Base-by-base conservation (phyloP, 2,113 vertebrate genomes). In the Strix aluco region DNA sequence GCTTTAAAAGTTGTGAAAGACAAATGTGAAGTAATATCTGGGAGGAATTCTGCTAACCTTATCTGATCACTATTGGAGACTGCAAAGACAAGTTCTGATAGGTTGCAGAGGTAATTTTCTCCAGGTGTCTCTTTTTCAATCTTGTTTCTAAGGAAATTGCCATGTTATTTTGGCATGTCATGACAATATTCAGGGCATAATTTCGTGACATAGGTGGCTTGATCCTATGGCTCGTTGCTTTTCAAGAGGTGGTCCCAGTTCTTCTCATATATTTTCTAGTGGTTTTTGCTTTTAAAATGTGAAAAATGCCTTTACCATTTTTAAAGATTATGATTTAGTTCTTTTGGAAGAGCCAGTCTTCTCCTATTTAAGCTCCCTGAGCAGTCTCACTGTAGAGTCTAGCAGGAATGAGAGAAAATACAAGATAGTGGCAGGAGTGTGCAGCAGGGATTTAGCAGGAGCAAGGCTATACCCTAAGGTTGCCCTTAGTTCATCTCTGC, bases 61-160 rank as follows among this genome's bases (percentile, higher is more conserved):
- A 88, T 90, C 86, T 90, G 23, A 79, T 90, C 57, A 34, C 30
- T 22, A 16, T 15, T 78, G 44, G 79, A 81, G 71, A 42, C 69
- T 92, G 61, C 63, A 58, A 87, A 55, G 81, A 51, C 71, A 88
- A 57, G 17, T 86, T 80, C 72, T 88, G 69, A 89, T 93, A 81
- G 55, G 30, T 36, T 93, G 81, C 36, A 70, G 85, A 91, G 54
- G 47, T 91, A 78, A 83, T 96, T 95, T 95, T 83, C 38, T 36
- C 13, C 29, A 66, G 46, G 19, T 85, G 38, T 88, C 22, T 59
- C 34, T 85, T 86, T 40, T 77, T 38, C 61, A 72, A 0, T 62
- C 15, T 44, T 82, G 42, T 72, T 95, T 84, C 71, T 75, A 81
- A 89, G 69, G 69, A 95, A 96, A 92, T 91, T 71, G 34, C 46